Conservation (phyloP, 2,888 invertebrate genomes). For the Meganola albula region DNA sequence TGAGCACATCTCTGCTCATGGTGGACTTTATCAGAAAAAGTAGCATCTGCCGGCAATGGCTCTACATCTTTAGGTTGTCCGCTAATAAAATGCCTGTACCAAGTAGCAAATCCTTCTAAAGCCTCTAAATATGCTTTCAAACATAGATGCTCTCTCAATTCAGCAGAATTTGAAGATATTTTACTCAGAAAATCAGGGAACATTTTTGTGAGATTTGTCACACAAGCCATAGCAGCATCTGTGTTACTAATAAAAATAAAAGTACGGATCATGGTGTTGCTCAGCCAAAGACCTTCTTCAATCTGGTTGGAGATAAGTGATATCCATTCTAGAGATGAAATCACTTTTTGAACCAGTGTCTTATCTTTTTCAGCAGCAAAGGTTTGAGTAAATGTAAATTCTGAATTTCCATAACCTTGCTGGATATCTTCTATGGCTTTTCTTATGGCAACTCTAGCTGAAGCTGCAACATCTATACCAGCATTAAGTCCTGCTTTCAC, state of each 20-base stretch:
- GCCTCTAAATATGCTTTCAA: slow-evolving; percentile 92
- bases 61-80: slow-evolving; percentile 85
- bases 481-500: slow-evolving; percentile 84
- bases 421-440: slow-evolving; percentile 75
- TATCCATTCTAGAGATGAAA: slow-evolving; percentile 89
- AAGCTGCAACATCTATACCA: slow-evolving; percentile 88
- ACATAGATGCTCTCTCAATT: slow-evolving; percentile 90
- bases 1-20: slow-evolving; percentile 90
- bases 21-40: slow-evolving; percentile 92
- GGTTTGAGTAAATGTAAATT: slow-evolving; percentile 79
- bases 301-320: slow-evolving; percentile 87
- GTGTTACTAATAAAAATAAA: slow-evolving; percentile 90
- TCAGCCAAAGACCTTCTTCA: slow-evolving; percentile 89
- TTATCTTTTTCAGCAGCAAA: slow-evolving; percentile 79
- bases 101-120: slow-evolving; percentile 91
- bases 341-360: slow-evolving; percentile 56
- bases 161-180: slow-evolving; percentile 59
- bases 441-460: slow-evolving; percentile 91
- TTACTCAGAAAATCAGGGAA: slow-evolving; percentile 56
- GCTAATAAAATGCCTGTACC: slow-evolving; percentile 90
- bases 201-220: slow-evolving; percentile 60
- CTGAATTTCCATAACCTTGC: slow-evolving; percentile 66
- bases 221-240: slow-evolving; percentile 87
- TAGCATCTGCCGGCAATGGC: slow-evolving; percentile 75
- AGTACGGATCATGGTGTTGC: slow-evolving; percentile 91